A percentile compares a stretch with the other conserved stretches of the same genome.
Conservation (phyloP, 2,888 invertebrate species). For the Lasius platythorax region DNA sequence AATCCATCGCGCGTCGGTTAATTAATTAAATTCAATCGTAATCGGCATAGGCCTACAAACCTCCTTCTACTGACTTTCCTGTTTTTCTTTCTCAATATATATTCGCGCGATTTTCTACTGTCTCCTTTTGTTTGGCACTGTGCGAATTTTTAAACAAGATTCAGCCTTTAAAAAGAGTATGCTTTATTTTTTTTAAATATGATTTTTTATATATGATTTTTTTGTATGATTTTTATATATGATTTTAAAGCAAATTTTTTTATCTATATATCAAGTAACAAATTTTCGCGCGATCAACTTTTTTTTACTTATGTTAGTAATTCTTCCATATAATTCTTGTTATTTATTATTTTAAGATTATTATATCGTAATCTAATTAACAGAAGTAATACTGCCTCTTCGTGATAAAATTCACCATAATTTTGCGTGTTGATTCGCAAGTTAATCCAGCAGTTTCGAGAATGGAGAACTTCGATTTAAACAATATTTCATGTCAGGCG, state of each 20-base stretch:
- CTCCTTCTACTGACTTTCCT: constrained; percentile 41
- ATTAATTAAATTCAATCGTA: constrained; percentile 46
- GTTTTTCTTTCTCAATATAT: constrained; percentile 10
- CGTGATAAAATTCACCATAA: neutral
- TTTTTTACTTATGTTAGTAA: neutral
- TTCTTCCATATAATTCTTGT: neutral
- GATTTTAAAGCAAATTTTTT: neutral
- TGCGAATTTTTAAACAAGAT: neutral
- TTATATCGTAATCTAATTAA: neutral
- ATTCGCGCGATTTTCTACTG: constrained; percentile 11
- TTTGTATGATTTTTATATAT: neutral
- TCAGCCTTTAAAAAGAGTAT: neutral
- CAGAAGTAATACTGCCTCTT: neutral
- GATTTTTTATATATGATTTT: neutral
- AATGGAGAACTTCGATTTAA: neutral
- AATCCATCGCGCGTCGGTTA: constrained; percentile 38
- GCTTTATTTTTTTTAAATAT: neutral
- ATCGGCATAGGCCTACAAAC: constrained; percentile 50
- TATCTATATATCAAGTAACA: neutral
- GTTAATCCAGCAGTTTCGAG: neutral
- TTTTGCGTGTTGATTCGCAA: neutral
- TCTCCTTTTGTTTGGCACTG: neutral
- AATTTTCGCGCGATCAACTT: neutral
- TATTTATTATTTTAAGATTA: neutral
- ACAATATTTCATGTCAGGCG: neutral